Evolutionary conservation across 2,797 vertebrate species (phyloP).

Genomic region (Masticophis lateralis): DNA sequence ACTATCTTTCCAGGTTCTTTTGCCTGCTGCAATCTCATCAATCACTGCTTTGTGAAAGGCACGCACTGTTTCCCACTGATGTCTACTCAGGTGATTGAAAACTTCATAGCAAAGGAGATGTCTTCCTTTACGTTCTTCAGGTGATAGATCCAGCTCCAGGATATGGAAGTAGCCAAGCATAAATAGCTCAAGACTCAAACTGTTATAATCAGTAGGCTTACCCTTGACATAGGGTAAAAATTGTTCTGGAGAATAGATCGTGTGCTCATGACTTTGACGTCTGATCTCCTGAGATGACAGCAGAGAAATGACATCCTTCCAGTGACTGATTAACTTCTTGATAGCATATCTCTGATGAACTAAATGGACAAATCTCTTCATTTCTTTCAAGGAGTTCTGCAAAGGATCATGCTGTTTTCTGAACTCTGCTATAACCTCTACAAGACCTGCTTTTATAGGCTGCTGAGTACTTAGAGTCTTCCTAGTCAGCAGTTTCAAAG

Average conservation of each 20-base stretch:
- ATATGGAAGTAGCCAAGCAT: constrained; percentile 98
- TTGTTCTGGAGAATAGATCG: constrained; percentile 88
- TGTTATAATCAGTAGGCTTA: constrained; percentile 76
- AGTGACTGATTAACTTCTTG: constrained; percentile 83
- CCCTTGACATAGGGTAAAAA: constrained; percentile 83
- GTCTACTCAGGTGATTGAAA: constrained; percentile 88
- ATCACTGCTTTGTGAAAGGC: constrained; percentile 90
- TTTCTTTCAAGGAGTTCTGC: constrained; percentile 50
- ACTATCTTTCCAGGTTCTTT: constrained; percentile 86
- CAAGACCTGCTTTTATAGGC: not conserved
- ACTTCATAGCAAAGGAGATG: constrained; percentile 97
- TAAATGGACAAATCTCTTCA: constrained; percentile 77
- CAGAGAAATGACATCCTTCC: constrained; percentile 82
- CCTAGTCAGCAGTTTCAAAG: constrained; percentile 71
- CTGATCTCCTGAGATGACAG: constrained; percentile 80
- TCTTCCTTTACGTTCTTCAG: constrained; percentile 87
- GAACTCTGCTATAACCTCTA: constrained; percentile 20
- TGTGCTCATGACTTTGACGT: constrained; percentile 73
- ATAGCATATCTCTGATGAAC: constrained; percentile 83
- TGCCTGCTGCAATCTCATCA: constrained; percentile 86
- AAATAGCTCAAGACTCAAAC: constrained; percentile 90
- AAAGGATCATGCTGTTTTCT: constrained; percentile 35
- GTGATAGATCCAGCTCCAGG: constrained; percentile 85
- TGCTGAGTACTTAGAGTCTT: constrained; percentile 34
- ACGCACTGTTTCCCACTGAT: constrained; percentile 86